Evolutionary conservation across 2,113 vertebrate genomes (phyloP).

Genomic region (Otus sunia): DNA sequence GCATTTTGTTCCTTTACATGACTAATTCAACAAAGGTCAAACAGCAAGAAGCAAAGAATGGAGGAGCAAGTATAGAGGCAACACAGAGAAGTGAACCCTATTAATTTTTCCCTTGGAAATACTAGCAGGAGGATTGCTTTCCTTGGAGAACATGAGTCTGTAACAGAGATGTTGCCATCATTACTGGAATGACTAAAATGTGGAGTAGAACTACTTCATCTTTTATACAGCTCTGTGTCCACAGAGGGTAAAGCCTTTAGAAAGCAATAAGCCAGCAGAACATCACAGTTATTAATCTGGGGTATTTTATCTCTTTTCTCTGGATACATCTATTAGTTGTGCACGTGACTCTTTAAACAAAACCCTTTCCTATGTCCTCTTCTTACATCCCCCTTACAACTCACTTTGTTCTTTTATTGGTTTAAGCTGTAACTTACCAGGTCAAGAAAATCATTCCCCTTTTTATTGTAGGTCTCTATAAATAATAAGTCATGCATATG

Average conservation of each 20-base stretch:
- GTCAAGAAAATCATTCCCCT: constrained; percentile 16
- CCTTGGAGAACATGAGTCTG: not conserved
- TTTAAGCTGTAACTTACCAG: not conserved
- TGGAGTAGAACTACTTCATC: not conserved
- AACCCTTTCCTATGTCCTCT: not conserved
- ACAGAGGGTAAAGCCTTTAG: constrained; percentile 1
- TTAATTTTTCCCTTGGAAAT: constrained; percentile 34
- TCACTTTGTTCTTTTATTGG: constrained; percentile 51
- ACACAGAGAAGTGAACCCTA: not conserved
- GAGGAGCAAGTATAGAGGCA: not conserved
- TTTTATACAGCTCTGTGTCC: constrained; percentile 4
- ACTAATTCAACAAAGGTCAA: constrained; percentile 37
- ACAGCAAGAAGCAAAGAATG: constrained; percentile 7
- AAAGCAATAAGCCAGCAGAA: constrained; percentile 30
- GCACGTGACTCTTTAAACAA: constrained; percentile 5
- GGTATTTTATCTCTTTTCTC: constrained; percentile 27
- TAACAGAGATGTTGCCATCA: constrained; percentile 1
- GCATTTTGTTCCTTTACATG: constrained; percentile 24
- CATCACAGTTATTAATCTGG: not conserved
- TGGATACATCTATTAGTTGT: not conserved
- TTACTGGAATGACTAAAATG: constrained; percentile 3
- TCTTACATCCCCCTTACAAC: not conserved
- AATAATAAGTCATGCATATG: constrained; percentile 33
- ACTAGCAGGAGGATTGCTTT: not conserved
- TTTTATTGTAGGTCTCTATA: constrained; percentile 33